Evolutionary conservation across 1,140 invertebrate genomes (phyloP).

Genomic region (Archegozetes longisetosus): DNA sequence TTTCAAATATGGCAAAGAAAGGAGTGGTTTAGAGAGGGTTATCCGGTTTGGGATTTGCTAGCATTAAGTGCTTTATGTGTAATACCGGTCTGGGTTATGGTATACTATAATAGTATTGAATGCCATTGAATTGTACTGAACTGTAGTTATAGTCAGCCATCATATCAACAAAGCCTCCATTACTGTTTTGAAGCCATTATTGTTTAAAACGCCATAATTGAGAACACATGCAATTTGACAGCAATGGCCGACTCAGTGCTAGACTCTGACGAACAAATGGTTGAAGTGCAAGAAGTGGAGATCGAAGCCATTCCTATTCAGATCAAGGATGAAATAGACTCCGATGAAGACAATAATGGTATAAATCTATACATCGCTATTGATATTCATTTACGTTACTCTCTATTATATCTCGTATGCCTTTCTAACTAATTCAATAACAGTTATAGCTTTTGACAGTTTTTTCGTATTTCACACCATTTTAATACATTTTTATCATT

Average conservation of each 20-base stretch:
- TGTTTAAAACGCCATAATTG: background rate
- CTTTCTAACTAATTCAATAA: too few relatives aligned
- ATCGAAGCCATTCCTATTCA: constrained; percentile 1
- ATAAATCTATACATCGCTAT: too few relatives aligned
- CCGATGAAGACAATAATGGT: background rate
- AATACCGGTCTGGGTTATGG: background rate
- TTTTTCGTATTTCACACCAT: too few relatives aligned
- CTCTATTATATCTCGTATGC: too few relatives aligned
- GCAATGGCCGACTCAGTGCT: constrained; percentile 6
- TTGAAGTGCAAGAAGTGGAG: constrained; percentile 13
- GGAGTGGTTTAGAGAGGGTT: background rate
- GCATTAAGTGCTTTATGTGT: too few relatives aligned
- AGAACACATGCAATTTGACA: background rate
- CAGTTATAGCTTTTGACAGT: too few relatives aligned
- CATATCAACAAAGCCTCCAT: too few relatives aligned
- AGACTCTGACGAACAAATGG: constrained; percentile 5
- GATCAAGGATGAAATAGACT: background rate
- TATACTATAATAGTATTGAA: background rate
- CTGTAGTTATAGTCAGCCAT: background rate
- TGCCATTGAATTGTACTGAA: too few relatives aligned
- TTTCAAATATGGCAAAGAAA: background rate
- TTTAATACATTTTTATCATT: too few relatives aligned
- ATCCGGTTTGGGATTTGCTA: too few relatives aligned
- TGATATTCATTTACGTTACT: too few relatives aligned
- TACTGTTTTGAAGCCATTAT: too few relatives aligned